These are phyloP conservation scores for Triplophysa bombifrons DNA, from an alignment of 2,797 vertebrate species.

Conservation along the genomic window DNA sequence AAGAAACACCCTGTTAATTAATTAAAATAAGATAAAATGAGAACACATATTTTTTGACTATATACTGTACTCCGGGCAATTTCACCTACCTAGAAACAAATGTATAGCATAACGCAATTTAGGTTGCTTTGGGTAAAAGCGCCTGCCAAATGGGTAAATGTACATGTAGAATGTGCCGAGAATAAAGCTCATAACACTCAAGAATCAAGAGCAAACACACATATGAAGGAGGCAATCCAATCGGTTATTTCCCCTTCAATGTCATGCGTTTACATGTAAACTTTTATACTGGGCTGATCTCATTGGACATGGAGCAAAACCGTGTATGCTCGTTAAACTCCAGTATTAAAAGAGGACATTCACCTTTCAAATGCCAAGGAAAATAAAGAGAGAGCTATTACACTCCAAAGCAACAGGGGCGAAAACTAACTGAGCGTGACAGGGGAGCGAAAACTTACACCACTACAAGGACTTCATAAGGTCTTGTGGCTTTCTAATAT, in stretches of 20 bases:
- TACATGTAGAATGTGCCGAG: no score
- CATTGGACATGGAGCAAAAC: constrained; percentile 62
- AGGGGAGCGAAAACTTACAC: constrained; percentile 71
- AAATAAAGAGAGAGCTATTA: constrained; percentile 77
- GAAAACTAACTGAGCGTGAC: constrained; percentile 73
- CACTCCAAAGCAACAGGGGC: constrained; percentile 70
- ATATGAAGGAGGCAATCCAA: no score
- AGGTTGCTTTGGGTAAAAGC: no score
- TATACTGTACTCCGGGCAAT: no score
- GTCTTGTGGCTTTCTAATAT: constrained; percentile 77
- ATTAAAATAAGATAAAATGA: no score
- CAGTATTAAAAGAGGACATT: constrained; percentile 72
- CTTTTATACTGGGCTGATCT: constrained; percentile 61
- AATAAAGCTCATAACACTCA: no score
- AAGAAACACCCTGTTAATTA: no score
- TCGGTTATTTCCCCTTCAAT: constrained; percentile 47
- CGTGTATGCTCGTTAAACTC: constrained; percentile 63
- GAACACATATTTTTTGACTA: no score
- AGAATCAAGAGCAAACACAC: no score
- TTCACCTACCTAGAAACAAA: no score
- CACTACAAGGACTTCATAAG: constrained; percentile 74
- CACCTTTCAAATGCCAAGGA: constrained; percentile 76
- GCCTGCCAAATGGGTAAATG: no score
- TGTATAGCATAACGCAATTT: no score
- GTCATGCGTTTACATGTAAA: constrained; percentile 29